Evolutionary conservation across 2,888 invertebrate genomes (phyloP), one percentile per base, ranked within the genome.

Genomic region (Macrophya alboannulata): DNA sequence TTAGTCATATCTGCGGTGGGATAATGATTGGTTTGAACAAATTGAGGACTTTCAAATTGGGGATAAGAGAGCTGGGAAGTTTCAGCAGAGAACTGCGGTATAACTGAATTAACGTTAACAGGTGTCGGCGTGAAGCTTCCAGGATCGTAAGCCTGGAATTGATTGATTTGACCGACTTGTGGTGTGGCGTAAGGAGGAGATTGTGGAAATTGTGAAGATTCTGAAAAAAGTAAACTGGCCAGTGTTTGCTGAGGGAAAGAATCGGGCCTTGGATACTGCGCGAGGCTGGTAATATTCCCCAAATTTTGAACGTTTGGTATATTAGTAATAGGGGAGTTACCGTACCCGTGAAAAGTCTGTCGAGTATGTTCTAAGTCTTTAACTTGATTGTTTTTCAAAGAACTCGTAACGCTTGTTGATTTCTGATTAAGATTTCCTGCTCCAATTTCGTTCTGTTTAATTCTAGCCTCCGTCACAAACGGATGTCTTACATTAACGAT

Each of bases 11-110:
- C 92, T 12, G 90, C 88, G 0, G 89, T 86, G 9, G 90, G 86
- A 79, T 90, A 92, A 86, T 90, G 91, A 89, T 90, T 92, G 0
- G 91, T 88, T 81, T 91, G 92, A n/a, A 92, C 90, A 82, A 91
- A 92, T 82, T 91, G 89, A 62, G 90, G 87, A 85, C 86, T 91
- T 15, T 92, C 92, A 48, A 90, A 92, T 37, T 91, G 92, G 8
- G 68, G 65, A 31, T 91, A 88, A 87, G 91, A 92, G 0, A 91
- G 88, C 0, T 92, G 89, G 0, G 91, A 90, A 82, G 87, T 92
- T 40, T 92, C 92, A 0, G 90, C 86, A 3, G 91, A 90, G 71
- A 90, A 92, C 65, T 91, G 91, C 0, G 90, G 90, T 8, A 92
- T 90, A 10, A 91, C 90, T 5, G 90, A 88, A 84, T 92, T 92